Conservation (phyloP, 2,797 vertebrate genomes). For the Enteromius thamalakanensis region DNA sequence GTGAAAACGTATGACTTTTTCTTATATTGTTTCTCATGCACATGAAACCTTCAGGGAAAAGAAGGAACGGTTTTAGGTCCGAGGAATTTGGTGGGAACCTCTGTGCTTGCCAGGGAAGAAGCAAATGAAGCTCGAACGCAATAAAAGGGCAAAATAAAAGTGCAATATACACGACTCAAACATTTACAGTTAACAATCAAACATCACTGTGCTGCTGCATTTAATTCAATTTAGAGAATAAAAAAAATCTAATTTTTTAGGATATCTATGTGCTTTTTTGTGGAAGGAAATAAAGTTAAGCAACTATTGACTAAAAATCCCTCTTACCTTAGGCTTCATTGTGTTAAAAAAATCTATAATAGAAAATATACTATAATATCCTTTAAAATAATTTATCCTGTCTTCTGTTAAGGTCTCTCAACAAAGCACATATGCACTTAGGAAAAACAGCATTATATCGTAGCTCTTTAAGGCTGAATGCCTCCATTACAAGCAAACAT, state of each 20-base stretch:
- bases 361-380: not conserved
- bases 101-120: slow-evolving; percentile 68
- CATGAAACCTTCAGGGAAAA: slow-evolving; percentile 47
- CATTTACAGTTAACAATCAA: not conserved
- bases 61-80: slow-evolving; percentile 49
- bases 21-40: slow-evolving; percentile 25
- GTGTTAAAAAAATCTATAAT: not conserved
- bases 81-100: slow-evolving; percentile 74
- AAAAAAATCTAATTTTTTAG: not conserved
- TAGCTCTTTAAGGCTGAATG: slow-evolving; percentile 12
- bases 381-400: not conserved
- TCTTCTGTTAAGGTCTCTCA: not conserved
- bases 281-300: not conserved
- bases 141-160: slow-evolving; percentile 63
- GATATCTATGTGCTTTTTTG: not conserved
- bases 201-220: not conserved
- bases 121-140: slow-evolving; percentile 64
- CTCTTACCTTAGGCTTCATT: not conserved
- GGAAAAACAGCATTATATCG: not conserved
- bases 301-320: not conserved
- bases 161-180: not conserved
- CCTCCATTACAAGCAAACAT: slow-evolving; percentile 16
- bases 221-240: not conserved
- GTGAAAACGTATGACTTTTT: slow-evolving; percentile 3
- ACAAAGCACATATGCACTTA: not conserved